Evolutionary conservation across 2,888 invertebrate species (phyloP).

Genomic region (Zygogramma bicolorata): DNA sequence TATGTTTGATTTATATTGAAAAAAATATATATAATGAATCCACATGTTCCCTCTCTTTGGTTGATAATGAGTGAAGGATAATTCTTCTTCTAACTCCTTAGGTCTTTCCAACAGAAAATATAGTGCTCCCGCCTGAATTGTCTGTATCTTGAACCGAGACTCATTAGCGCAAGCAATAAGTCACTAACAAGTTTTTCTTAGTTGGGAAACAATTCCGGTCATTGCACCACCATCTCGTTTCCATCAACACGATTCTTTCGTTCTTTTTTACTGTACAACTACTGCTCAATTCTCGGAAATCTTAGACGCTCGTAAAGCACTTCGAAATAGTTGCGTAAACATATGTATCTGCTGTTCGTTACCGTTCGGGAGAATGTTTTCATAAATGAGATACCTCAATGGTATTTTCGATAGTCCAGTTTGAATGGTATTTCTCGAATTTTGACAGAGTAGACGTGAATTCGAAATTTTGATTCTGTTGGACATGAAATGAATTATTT

Average conservation of each 20-base stretch:
- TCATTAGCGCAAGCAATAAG: not conserved
- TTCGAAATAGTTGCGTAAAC: constrained; percentile 14
- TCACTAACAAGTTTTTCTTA: not conserved
- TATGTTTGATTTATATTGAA: too few relatives aligned
- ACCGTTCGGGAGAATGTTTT: not conserved
- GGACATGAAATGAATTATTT: too few relatives aligned
- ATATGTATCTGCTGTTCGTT: not conserved
- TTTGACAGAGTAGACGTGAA: too few relatives aligned
- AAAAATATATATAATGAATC: too few relatives aligned
- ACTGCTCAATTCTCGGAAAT: constrained; percentile 25
- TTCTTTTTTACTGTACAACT: constrained; percentile 24
- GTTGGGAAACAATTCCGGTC: not conserved
- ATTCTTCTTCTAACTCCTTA: too few relatives aligned
- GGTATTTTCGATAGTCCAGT: not conserved
- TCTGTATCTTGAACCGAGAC: not conserved
- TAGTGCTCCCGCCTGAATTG: too few relatives aligned
- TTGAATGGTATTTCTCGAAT: not conserved
- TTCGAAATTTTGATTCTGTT: too few relatives aligned
- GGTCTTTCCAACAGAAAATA: too few relatives aligned
- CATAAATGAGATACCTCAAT: not conserved
- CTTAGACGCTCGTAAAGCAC: constrained; percentile 20
- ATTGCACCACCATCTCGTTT: constrained; percentile 1
- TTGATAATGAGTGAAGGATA: too few relatives aligned
- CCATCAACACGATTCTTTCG: not conserved
- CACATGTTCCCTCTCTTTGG: too few relatives aligned